A percentile compares a stretch with the other conserved stretches of the same genome.
These are phyloP conservation scores for Phoxinus phoxinus DNA, from an alignment of 2,113 vertebrate genomes.

Conservation along the genomic window DNA sequence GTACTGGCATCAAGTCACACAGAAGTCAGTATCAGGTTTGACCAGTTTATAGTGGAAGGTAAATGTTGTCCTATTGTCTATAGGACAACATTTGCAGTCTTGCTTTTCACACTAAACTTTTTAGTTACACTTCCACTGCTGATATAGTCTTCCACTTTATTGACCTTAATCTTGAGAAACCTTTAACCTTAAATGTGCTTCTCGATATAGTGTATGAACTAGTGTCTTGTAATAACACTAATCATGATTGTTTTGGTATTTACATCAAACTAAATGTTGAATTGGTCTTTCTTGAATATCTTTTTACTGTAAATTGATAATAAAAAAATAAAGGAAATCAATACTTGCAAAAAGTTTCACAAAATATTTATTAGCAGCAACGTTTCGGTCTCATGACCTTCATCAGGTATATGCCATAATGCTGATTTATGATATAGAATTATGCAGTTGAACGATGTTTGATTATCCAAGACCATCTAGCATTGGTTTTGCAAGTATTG, in stretches of 20 bases:
- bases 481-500: too few species aligned
- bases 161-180: neutral
- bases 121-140: neutral
- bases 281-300: neutral
- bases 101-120: neutral
- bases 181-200: neutral
- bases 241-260: conserved; percentile 10
- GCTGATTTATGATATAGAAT: too few species aligned
- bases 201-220: neutral
- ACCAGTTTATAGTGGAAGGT: neutral
- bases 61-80: too few species aligned
- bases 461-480: too few species aligned
- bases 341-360: too few species aligned
- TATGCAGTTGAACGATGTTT: too few species aligned
- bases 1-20: neutral
- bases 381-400: too few species aligned
- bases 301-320: neutral
- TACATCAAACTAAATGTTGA: neutral
- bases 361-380: too few species aligned
- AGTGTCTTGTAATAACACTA: neutral
- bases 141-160: neutral
- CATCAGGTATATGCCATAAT: too few species aligned
- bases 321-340: too few species aligned
- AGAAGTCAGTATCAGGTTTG: neutral
- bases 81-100: neutral